Evolutionary conservation across 2,888 invertebrate genomes (phyloP).

Genomic region (Lagria hirta): DNA sequence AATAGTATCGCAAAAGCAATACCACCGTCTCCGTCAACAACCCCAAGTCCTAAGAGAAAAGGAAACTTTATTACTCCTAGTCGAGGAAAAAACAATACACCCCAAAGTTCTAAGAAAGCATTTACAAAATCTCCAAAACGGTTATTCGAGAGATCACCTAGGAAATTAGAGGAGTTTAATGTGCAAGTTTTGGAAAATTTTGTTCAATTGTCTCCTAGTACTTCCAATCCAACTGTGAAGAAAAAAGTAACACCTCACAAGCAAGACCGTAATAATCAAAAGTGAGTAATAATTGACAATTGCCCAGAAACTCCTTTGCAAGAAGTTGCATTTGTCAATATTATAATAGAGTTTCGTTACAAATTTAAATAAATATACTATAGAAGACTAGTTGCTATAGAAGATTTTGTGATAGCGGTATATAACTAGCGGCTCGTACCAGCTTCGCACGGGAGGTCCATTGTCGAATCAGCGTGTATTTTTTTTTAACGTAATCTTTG

Average conservation of each 20-base stretch:
- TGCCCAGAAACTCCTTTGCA: no score
- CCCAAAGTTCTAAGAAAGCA: constrained; percentile 13
- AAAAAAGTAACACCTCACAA: constrained; percentile 3
- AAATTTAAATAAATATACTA: no score
- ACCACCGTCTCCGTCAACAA: constrained; percentile 14
- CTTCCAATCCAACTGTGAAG: constrained; percentile 29
- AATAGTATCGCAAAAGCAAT: neutral
- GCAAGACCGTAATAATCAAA: no score
- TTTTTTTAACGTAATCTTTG: no score
- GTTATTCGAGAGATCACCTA: constrained; percentile 45
- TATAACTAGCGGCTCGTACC: no score
- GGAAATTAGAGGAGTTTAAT: constrained; percentile 43
- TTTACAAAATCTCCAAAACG: constrained; percentile 42
- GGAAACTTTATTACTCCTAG: constrained; percentile 3
- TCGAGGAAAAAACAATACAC: constrained; percentile 6
- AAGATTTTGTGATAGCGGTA: no score
- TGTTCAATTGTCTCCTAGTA: constrained; percentile 47
- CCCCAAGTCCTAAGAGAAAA: constrained; percentile 26
- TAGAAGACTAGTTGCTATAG: no score
- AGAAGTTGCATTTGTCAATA: no score
- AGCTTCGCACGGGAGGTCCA: no score
- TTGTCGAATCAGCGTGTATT: no score
- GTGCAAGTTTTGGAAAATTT: constrained; percentile 47
- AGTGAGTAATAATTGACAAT: no score
- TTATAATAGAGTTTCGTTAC: no score